A percentile compares a stretch with the other conserved stretches of the same genome.
phyloP scores from a whole-genome alignment of 2,113 vertebrate species.

The Hyperoodon ampullatus region DNA sequence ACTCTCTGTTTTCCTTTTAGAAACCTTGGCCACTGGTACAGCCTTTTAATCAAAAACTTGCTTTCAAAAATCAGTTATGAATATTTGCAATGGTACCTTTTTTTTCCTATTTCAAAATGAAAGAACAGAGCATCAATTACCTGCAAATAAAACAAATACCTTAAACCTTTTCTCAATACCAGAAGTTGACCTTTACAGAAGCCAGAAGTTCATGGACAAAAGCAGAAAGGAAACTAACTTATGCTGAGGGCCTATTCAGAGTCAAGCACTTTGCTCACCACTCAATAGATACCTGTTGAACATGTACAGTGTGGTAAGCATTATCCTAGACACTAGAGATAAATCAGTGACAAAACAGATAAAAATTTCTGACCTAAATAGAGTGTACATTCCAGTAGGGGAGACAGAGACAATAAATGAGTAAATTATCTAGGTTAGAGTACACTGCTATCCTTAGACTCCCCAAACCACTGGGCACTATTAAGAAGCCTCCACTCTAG shows the following conservation, averaged over 20 bases:
- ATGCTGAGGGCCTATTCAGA: not conserved
- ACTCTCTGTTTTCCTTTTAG: not conserved
- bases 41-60: not conserved
- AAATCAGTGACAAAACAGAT: not conserved
- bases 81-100: not conserved
- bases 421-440: not conserved
- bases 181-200: not conserved
- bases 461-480: not conserved
- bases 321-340: not conserved
- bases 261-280: not conserved
- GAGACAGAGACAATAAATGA: not conserved
- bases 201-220: not conserved
- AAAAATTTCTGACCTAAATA: not conserved
- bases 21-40: not conserved
- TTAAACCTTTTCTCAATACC: not conserved
- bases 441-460: not conserved
- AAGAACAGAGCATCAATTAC: not conserved
- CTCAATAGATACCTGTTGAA: not conserved
- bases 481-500: not conserved
- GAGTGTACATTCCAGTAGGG: not conserved
- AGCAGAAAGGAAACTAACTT: not conserved
- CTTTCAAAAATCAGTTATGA: not conserved
- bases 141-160: not conserved
- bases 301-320: not conserved
- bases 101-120: not conserved